Conservation (phyloP, 2,888 invertebrate genomes). For the Mythimna albipuncta region DNA sequence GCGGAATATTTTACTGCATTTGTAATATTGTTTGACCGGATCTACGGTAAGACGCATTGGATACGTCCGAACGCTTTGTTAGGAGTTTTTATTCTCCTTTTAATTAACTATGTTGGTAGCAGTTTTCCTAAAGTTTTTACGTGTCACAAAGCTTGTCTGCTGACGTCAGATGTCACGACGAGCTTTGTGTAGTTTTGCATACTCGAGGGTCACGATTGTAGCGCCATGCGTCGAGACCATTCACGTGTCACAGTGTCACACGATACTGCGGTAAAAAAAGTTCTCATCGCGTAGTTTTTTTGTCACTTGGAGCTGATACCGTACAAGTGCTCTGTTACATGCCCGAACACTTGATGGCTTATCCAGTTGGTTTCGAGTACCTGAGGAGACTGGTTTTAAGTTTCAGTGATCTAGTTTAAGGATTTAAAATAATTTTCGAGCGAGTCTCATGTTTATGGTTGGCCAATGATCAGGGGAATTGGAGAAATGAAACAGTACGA, state of each 20-base stretch:
- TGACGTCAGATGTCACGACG: neutral
- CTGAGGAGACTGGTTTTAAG: neutral
- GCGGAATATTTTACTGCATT: constrained; percentile 12
- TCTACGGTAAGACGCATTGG: constrained; percentile 19
- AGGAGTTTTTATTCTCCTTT: constrained; percentile 15
- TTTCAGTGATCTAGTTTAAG: neutral
- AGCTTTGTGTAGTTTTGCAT: neutral
- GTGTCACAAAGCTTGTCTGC: neutral
- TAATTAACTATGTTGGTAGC: constrained; percentile 31
- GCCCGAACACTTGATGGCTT: constrained; percentile 27
- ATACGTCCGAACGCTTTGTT: constrained; percentile 30
- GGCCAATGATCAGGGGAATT: neutral
- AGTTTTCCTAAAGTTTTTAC: constrained; percentile 12
- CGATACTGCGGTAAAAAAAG: constrained; percentile 2
- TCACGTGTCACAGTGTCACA: constrained; percentile 25
- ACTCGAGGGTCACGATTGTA: constrained; percentile 1
- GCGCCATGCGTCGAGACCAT: constrained; percentile 11
- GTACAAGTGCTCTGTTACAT: constrained; percentile 48
- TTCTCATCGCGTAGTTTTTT: constrained; percentile 30
- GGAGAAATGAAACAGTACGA: neutral
- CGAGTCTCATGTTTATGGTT: neutral
- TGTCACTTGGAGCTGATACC: constrained; percentile 27
- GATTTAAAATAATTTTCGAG: neutral
- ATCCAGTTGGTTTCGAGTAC: constrained; percentile 30
- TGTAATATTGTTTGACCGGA: constrained; percentile 25